Evolutionary conservation across 35 echinoderm and acorn worm genomes (phyloP).

Genomic region (Strongylocentrotus purpuratus): DNA sequence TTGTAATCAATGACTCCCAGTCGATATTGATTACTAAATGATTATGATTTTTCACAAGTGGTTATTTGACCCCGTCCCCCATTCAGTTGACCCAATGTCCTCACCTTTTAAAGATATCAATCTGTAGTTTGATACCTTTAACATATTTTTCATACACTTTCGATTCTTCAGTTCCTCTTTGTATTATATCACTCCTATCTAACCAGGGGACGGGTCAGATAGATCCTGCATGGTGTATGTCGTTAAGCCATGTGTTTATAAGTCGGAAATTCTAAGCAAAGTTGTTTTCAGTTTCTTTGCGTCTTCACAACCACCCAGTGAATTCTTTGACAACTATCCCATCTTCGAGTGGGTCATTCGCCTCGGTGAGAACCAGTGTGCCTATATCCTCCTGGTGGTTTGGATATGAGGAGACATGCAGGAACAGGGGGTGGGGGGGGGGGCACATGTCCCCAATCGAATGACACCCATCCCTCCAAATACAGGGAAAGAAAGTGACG

Average conservation of each 20-base stretch:
- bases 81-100: not conserved
- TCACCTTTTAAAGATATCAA: not conserved
- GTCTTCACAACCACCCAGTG: not conserved
- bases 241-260: not conserved
- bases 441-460: too few species aligned
- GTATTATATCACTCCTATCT: not conserved
- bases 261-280: not conserved
- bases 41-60: too few species aligned
- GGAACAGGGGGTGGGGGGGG: too few species aligned
- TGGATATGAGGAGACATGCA: not conserved
- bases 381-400: not conserved
- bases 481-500: too few species aligned
- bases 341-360: not conserved
- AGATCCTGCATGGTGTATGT: not conserved
- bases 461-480: too few species aligned
- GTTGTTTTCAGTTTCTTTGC: constrained; percentile 7
- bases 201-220: not conserved
- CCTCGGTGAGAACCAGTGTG: not conserved
- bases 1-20: too few species aligned
- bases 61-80: too few species aligned
- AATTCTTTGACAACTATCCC: not conserved
- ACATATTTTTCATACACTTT: not conserved
- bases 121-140: not conserved
- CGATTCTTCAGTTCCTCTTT: not conserved
- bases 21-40: too few species aligned